Evolutionary conservation across 1,140 invertebrate species (phyloP), one percentile per base, ranked within the genome.

Genomic region (Atta cephalotes): DNA sequence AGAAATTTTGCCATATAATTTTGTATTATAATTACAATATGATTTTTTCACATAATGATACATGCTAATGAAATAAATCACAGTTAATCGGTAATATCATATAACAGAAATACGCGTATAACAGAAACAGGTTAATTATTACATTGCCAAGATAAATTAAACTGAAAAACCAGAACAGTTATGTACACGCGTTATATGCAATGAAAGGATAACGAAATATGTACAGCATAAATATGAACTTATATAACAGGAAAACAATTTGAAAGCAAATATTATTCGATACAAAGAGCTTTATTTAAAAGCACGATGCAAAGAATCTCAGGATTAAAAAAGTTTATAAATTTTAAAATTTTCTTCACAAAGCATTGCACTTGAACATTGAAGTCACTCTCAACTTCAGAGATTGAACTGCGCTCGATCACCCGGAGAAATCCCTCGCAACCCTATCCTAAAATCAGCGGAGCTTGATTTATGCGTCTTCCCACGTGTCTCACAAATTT

Each of bases 401-500:
- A 84, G 80, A 76, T 84, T 84, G 70, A 84, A 62, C 39, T 35
- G 10, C 49, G 78, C 78, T 71, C 49, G 65, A 81, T 71, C 65
- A 56, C 49, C 18, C 49, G 49, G 31, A 81, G 65, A 84, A 84
- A 84, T 76, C 39, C n/a, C 39, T 74, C 12, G 66, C 28, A 80
- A 21, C 65, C n/a, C 65, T 45, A 31, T 70, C 25, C 68, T 28
- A 58, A 84, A 84, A 84, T 84, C 80, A 84, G 80, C 80, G 56
- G 70, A 56, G 56, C 68, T 56, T 84, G 80, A 84, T 84, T 84
- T 84, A 84, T 84, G 76, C 82, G 62, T 85, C 63, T 79, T 78
- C 72, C 82, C 82, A 79, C 82, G 76, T 79, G 82, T 85, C 72
- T 85, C 82, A 78, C 82, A 85, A 85, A 85, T 85, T 85, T 85